phyloP scores from a whole-genome alignment of 2,113 vertebrate species.

The Plotosus lineatus region DNA sequence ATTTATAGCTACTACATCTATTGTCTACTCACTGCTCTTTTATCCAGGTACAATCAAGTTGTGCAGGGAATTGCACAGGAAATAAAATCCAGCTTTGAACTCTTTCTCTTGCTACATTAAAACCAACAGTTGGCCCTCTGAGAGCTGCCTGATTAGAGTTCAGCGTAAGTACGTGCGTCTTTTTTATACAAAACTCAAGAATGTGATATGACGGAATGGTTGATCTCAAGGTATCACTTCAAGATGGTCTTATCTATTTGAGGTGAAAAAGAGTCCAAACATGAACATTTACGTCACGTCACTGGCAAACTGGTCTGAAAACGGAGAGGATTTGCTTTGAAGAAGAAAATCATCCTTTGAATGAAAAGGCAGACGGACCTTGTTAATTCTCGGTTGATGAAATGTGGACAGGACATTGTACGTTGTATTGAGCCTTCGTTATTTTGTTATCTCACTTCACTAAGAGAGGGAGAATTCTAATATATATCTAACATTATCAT shows the following conservation, averaged over 20 bases:
- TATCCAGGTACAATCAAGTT: constrained; percentile 57
- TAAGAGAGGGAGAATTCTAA: no score
- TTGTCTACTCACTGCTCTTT: constrained; percentile 48
- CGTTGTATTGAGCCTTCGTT: no score
- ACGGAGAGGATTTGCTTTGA: background rate
- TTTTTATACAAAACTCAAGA: constrained; percentile 13
- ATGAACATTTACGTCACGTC: background rate
- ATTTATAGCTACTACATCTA: constrained; percentile 37
- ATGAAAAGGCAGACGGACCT: no score
- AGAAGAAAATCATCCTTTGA: background rate
- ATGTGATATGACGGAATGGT: constrained; percentile 19
- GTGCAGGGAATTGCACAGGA: constrained; percentile 56
- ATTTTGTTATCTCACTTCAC: background rate
- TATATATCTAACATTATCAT: background rate
- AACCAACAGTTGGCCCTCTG: constrained; percentile 34
- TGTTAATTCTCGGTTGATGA: no score
- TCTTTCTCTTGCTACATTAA: constrained; percentile 44
- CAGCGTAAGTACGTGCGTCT: constrained; percentile 24
- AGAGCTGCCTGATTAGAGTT: constrained; percentile 47
- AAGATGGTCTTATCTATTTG: background rate
- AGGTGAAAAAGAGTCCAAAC: background rate
- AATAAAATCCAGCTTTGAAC: constrained; percentile 58
- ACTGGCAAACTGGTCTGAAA: background rate
- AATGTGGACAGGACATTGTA: no score
- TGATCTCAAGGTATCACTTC: constrained; percentile 14